phyloP scores from a whole-genome alignment of 2,797 vertebrate genomes.

The Sarcophilus harrisii region DNA sequence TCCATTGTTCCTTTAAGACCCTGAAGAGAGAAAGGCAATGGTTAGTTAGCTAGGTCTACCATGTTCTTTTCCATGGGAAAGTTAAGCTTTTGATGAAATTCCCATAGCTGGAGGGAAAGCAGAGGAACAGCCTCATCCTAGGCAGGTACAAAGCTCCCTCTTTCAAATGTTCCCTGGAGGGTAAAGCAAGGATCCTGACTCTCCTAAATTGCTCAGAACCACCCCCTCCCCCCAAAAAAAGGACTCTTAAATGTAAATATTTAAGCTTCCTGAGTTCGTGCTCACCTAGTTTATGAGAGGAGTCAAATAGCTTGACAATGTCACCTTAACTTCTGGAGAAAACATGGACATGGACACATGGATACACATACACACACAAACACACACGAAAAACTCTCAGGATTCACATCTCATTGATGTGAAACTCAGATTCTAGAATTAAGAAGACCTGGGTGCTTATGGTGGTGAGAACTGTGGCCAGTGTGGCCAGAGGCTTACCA shows the following conservation, averaged over 20 bases:
- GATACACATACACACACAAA: background rate
- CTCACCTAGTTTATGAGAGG: background rate
- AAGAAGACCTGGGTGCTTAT: background rate
- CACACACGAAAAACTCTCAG: background rate
- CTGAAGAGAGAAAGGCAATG: conserved; percentile 82
- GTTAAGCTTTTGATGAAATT: background rate
- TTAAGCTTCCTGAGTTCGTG: background rate
- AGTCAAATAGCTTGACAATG: background rate
- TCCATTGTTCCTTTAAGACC: conserved; percentile 95
- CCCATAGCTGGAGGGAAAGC: background rate
- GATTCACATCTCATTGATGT: background rate
- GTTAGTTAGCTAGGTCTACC: conserved; percentile 61
- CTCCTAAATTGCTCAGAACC: background rate
- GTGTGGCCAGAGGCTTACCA: background rate
- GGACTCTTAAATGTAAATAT: background rate
- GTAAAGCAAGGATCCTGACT: background rate
- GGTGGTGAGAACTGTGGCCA: background rate
- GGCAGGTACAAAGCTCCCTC: background rate
- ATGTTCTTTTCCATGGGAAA: conserved; percentile 1
- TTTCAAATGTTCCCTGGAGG: background rate
- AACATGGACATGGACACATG: background rate
- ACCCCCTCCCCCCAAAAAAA: background rate
- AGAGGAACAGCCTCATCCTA: background rate
- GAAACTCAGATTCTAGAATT: background rate
- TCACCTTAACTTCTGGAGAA: background rate